Conservation (phyloP, 1,140 invertebrate genomes). For the Pteromalus puparum region DNA sequence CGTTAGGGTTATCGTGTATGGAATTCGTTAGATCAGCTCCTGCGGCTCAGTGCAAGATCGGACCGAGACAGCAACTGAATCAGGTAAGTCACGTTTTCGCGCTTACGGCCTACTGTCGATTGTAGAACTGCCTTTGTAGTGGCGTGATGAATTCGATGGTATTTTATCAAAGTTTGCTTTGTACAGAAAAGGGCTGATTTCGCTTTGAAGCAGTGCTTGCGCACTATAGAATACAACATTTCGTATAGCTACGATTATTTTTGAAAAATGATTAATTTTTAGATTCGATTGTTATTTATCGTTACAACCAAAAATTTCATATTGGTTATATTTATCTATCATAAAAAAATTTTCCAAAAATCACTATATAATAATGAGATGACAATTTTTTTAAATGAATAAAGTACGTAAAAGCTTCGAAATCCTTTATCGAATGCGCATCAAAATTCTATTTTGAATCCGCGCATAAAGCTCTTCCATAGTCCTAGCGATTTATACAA, state of each 20-base stretch:
- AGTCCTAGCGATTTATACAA: slow-evolving; percentile 32
- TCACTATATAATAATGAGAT: too few species aligned
- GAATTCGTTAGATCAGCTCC: slow-evolving; percentile 90
- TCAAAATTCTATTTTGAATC: slow-evolving; percentile 26
- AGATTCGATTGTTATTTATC: too few species aligned
- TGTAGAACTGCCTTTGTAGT: background rate
- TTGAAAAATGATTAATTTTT: too few species aligned
- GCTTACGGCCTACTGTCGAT: background rate
- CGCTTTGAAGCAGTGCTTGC: background rate
- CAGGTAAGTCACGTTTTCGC: slow-evolving; percentile 78
- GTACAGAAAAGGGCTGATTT: background rate
- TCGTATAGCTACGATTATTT: background rate
- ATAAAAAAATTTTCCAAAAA: too few species aligned
- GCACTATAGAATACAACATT: background rate
- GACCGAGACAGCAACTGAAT: slow-evolving; percentile 91
- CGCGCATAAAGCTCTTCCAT: too few species aligned
- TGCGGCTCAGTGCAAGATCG: slow-evolving; percentile 89
- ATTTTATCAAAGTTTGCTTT: too few species aligned
- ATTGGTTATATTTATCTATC: too few species aligned
- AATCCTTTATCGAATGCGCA: background rate
- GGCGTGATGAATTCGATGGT: background rate
- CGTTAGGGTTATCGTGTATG: slow-evolving; percentile 84
- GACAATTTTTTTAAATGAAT: too few species aligned
- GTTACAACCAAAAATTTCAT: too few species aligned
- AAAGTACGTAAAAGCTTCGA: too few species aligned